phyloP scores from a whole-genome alignment of 1,140 invertebrate species.

The Pollicipes pollicipes region DNA sequence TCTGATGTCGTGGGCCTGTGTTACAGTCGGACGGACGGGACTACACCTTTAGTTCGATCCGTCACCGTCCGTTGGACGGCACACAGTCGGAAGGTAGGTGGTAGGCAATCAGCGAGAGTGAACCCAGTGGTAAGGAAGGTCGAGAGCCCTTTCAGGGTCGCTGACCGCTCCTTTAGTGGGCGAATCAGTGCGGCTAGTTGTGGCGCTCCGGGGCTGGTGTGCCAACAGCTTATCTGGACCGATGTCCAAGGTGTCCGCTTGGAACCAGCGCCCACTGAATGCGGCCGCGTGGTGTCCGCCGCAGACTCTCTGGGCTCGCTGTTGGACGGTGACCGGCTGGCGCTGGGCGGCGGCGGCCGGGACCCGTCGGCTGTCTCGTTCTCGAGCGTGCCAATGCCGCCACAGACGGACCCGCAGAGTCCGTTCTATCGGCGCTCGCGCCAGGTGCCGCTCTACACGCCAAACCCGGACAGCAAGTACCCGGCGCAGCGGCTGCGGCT shows the following conservation, averaged over 20 bases:
- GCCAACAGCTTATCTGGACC: no score
- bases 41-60: background rate
- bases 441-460: background rate
- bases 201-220: no score
- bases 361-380: background rate
- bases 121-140: no score
- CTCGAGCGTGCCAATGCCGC: background rate
- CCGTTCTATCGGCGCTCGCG: background rate
- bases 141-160: no score
- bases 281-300: no score
- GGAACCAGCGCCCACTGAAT: no score
- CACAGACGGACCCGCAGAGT: background rate
- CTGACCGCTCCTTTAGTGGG: no score
- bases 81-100: background rate
- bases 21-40: background rate
- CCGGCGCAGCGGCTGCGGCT: constrained; percentile 84
- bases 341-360: background rate
- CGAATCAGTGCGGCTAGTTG: no score
- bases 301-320: background rate
- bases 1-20: no score
- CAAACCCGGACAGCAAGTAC: constrained; percentile 58
- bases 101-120: no score
- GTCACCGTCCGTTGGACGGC: background rate
- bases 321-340: background rate
- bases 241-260: no score